Evolutionary conservation across 2,113 vertebrate genomes (phyloP).

Genomic region (Pterocles burchelli): DNA sequence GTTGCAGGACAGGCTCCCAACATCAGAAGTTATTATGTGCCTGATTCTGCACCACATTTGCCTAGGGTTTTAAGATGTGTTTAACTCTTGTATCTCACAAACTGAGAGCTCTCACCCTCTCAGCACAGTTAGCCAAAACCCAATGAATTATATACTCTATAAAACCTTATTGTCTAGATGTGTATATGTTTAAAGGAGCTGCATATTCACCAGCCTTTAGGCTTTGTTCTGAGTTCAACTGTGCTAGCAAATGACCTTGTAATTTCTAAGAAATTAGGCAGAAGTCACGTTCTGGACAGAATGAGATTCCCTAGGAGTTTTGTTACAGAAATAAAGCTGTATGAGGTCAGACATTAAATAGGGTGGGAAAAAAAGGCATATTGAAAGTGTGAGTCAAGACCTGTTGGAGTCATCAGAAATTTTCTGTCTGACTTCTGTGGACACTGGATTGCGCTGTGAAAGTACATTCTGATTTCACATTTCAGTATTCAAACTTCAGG

Average conservation of each 20-base stretch:
- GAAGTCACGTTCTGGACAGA: not conserved
- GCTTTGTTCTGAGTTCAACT: not conserved
- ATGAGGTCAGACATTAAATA: not conserved
- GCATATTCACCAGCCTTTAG: not conserved
- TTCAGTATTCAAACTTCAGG: not conserved
- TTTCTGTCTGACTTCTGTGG: not conserved
- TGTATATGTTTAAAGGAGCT: not conserved
- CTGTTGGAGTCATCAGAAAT: not conserved
- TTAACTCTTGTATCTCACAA: not conserved
- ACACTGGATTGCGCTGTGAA: not conserved
- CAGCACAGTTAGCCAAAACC: not conserved
- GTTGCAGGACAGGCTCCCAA: not conserved
- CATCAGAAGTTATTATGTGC: not conserved
- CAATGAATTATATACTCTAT: too few relatives aligned
- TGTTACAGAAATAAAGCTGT: not conserved
- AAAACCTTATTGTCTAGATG: not conserved
- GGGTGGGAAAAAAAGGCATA: not conserved
- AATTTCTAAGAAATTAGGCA: constrained; percentile 13
- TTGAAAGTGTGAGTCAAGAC: not conserved
- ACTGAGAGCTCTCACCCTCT: not conserved
- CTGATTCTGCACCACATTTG: not conserved
- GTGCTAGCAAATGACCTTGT: not conserved
- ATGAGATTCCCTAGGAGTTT: not conserved
- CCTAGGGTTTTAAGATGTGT: not conserved
- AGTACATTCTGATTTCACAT: not conserved